Conservation (phyloP, 1,140 invertebrate species). For the Tetraneura akinire region DNA sequence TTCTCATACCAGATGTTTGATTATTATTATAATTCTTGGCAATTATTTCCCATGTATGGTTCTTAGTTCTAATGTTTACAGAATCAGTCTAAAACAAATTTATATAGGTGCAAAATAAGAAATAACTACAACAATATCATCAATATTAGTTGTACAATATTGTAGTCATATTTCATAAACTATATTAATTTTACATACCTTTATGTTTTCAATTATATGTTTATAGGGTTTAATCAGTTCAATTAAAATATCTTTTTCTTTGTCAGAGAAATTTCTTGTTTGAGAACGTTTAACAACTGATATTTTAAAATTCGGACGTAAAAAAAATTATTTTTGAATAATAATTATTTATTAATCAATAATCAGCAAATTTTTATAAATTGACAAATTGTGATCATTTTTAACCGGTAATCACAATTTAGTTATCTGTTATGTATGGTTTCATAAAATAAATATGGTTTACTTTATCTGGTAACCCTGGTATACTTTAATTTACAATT, state of each 20-base stretch:
- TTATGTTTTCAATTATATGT: constrained; percentile 6
- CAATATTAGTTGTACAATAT: background rate
- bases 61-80: background rate
- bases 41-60: background rate
- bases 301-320: background rate
- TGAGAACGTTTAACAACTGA: background rate
- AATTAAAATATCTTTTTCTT: background rate
- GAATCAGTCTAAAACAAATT: background rate
- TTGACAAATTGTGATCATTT: background rate
- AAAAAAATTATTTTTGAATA: background rate
- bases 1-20: constrained; percentile 1
- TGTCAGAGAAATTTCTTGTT: background rate
- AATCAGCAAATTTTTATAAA: too few species aligned
- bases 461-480: background rate
- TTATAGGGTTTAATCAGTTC: background rate
- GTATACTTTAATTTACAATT: background rate
- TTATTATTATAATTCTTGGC: background rate
- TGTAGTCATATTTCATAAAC: background rate
- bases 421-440: background rate
- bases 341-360: background rate
- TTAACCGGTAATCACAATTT: background rate
- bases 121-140: background rate
- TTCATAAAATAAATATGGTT: background rate
- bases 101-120: background rate
- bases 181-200: background rate